Evolutionary conservation across 2,113 vertebrate genomes (phyloP).

Genomic region (Raphicerus campestris): DNA sequence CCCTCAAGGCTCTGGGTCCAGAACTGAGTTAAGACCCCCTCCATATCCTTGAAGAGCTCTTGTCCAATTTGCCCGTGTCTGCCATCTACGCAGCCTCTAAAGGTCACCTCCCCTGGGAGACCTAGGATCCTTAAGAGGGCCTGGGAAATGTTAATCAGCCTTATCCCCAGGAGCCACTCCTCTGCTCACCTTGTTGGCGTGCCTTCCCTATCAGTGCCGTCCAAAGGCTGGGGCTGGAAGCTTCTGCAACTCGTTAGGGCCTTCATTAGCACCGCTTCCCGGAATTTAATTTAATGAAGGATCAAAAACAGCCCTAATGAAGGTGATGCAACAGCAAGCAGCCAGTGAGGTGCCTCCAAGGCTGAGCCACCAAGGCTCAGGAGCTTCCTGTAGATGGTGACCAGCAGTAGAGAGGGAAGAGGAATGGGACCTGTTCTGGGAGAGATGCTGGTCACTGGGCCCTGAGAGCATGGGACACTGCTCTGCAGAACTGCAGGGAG

Average conservation of each 20-base stretch:
- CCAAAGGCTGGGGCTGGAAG: slow-evolving; percentile 24
- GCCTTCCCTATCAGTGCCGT: neutral
- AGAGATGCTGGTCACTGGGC: neutral
- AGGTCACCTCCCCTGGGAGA: neutral
- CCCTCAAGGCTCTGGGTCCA: neutral
- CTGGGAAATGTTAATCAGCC: neutral
- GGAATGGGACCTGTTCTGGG: neutral
- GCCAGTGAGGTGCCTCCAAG: neutral
- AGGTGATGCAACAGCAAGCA: slow-evolving; percentile 41
- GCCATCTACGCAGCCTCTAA: neutral
- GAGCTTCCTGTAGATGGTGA: neutral
- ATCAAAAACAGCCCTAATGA: slow-evolving; percentile 68
- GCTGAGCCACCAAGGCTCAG: neutral
- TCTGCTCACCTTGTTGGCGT: neutral
- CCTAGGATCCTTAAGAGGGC: neutral
- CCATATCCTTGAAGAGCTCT: neutral
- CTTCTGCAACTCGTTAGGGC: slow-evolving; percentile 39
- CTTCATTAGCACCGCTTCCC: slow-evolving; percentile 62
- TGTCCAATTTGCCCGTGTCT: neutral
- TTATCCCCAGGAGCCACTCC: slow-evolving; percentile 8
- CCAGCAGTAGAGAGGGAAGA: neutral
- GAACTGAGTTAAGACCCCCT: neutral
- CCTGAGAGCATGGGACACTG: neutral
- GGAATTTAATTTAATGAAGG: slow-evolving; percentile 73
- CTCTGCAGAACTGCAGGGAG: neutral